Evolutionary conservation across 2,888 invertebrate species (phyloP).

Genomic region (Calameuta idolon): DNA sequence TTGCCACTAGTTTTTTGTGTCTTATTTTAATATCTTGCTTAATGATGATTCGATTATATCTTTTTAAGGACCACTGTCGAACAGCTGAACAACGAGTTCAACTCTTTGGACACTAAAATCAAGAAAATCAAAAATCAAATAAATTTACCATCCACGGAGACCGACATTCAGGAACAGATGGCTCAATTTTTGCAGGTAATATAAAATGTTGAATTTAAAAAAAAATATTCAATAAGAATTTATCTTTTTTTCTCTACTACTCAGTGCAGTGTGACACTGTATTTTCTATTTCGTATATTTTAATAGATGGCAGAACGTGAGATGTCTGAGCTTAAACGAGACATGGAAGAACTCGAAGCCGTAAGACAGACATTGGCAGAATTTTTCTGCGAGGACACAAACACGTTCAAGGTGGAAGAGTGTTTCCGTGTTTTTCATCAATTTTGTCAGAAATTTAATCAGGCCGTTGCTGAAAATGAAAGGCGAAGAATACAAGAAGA

Average conservation of each 20-base stretch:
- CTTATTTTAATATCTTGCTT: not conserved
- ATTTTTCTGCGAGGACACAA: slow-evolving; percentile 94
- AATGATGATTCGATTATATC: slow-evolving; percentile 6
- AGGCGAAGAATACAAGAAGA: slow-evolving; percentile 85
- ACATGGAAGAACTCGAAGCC: slow-evolving; percentile 85
- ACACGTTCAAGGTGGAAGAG: slow-evolving; percentile 92
- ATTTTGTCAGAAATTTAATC: slow-evolving; percentile 89
- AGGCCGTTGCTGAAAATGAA: slow-evolving; percentile 88
- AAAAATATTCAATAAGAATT: not conserved
- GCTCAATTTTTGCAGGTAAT: slow-evolving; percentile 84
- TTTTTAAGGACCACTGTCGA: slow-evolving; percentile 84
- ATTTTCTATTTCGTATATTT: slow-evolving; percentile 23
- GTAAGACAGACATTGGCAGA: slow-evolving; percentile 85
- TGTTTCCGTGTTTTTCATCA: slow-evolving; percentile 90
- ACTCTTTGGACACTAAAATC: slow-evolving; percentile 82
- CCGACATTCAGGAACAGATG: slow-evolving; percentile 89
- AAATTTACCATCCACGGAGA: slow-evolving; percentile 79
- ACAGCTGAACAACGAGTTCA: slow-evolving; percentile 89
- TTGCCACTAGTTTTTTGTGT: not conserved
- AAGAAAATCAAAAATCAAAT: slow-evolving; percentile 84
- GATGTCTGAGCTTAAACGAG: slow-evolving; percentile 80
- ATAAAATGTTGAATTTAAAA: slow-evolving; percentile 25
- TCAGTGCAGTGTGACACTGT: slow-evolving; percentile 3
- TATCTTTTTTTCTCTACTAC: not conserved
- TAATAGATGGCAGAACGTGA: slow-evolving; percentile 82